A percentile compares a stretch with the other conserved stretches of the same genome.
phyloP scores from a whole-genome alignment of 2,797 vertebrate genomes.

The Peromyscus attwateri region DNA sequence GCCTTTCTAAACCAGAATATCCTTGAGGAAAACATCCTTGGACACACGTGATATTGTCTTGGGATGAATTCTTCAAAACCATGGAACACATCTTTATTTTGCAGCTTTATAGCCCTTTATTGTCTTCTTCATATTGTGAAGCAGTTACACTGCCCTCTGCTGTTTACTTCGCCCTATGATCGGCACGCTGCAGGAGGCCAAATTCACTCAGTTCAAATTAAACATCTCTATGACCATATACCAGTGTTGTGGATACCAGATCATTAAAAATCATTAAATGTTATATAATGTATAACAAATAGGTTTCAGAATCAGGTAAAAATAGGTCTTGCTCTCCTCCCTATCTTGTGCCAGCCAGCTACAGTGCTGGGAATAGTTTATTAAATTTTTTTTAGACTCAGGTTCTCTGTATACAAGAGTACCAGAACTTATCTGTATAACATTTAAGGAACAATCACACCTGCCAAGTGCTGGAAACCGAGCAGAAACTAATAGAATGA shows the following conservation, averaged over 20 bases:
- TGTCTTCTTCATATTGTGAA: conserved; percentile 35
- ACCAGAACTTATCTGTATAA: not conserved
- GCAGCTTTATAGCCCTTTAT: conserved; percentile 48
- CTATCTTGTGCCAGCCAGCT: not conserved
- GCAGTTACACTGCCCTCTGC: conserved; percentile 83
- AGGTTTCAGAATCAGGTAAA: not conserved
- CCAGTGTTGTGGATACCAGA: not conserved
- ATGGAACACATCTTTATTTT: conserved; percentile 45
- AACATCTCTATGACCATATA: not conserved
- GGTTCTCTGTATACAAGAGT: conserved; percentile 1
- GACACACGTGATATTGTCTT: conserved; percentile 58
- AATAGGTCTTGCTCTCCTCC: not conserved
- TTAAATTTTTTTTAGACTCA: not conserved
- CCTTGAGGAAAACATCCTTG: conserved; percentile 68
- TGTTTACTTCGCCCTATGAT: conserved; percentile 56
- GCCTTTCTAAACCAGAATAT: conserved; percentile 64
- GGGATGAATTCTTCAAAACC: conserved; percentile 69
- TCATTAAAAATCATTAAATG: not conserved
- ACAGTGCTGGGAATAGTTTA: not conserved
- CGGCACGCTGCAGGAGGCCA: not conserved
- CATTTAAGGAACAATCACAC: not conserved
- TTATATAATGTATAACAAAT: not conserved
- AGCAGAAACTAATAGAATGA: not conserved
- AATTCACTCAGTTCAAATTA: conserved; percentile 30
- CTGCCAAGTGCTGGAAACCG: not conserved